Conservation (phyloP, 2,888 invertebrate species). For the Latheticus oryzae region DNA sequence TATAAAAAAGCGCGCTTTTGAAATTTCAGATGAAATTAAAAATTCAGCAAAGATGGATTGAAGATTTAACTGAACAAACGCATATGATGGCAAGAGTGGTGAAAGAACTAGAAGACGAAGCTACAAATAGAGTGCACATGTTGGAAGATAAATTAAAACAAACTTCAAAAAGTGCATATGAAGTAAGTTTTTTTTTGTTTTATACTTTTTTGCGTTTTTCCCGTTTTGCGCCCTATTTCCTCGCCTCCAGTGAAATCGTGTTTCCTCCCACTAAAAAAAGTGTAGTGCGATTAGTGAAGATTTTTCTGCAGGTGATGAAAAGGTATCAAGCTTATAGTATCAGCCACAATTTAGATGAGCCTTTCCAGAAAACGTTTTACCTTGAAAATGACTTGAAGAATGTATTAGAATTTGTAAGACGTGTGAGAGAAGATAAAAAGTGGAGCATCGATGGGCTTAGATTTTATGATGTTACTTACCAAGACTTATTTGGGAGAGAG, state of each 20-base stretch:
- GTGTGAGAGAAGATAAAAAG: conserved; percentile 60
- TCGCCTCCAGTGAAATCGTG: conserved; percentile 47
- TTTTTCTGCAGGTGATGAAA: conserved; percentile 60
- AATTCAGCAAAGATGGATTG: conserved; percentile 74
- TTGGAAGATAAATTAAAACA: conserved; percentile 69
- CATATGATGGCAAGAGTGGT: conserved; percentile 74
- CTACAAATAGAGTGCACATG: conserved; percentile 70
- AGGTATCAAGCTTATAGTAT: conserved; percentile 59
- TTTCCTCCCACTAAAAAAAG: conserved; percentile 21
- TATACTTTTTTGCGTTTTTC: background rate
- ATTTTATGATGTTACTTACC: conserved; percentile 64
- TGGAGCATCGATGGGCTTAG: conserved; percentile 64
- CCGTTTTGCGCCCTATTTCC: too few relatives aligned
- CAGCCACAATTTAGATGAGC: conserved; percentile 55
- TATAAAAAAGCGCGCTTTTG: conserved; percentile 5
- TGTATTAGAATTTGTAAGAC: conserved; percentile 66
- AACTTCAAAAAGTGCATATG: conserved; percentile 62
- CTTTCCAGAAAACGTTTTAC: conserved; percentile 59
- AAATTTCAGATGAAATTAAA: conserved; percentile 72
- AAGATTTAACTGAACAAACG: conserved; percentile 77
- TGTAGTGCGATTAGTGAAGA: conserved; percentile 29
- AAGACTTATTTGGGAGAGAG: conserved; percentile 59
- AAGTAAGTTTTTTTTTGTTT: conserved; percentile 55
- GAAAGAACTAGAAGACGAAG: conserved; percentile 76
- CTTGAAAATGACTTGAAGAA: conserved; percentile 63